Evolutionary conservation across 2,888 invertebrate genomes (phyloP).

Genomic region (Nebria salina): DNA sequence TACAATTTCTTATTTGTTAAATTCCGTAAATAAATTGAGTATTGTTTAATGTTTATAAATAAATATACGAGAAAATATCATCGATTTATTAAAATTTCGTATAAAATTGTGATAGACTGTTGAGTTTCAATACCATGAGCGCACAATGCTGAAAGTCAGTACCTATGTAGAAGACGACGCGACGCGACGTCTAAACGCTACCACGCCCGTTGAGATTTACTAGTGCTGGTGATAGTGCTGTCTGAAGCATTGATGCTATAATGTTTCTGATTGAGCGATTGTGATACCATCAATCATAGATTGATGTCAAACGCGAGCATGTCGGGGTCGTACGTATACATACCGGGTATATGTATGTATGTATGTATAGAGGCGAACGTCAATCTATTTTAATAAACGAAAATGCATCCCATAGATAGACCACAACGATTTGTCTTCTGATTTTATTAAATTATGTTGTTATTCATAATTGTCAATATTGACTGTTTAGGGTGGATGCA

Average conservation of each 20-base stretch:
- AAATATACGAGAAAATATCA: too few relatives aligned
- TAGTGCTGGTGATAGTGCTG: neutral
- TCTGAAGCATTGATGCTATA: slow-evolving; percentile 25
- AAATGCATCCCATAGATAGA: slow-evolving; percentile 8
- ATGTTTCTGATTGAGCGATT: slow-evolving; percentile 46
- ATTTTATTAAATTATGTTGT: slow-evolving; percentile 36
- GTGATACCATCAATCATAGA: slow-evolving; percentile 43
- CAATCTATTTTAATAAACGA: slow-evolving; percentile 44
- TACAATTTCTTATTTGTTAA: too few relatives aligned
- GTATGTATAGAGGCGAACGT: neutral
- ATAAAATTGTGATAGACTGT: too few relatives aligned
- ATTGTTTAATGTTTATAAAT: too few relatives aligned
- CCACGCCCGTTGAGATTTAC: neutral
- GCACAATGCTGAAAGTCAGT: too few relatives aligned
- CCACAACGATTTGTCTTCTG: slow-evolving; percentile 39
- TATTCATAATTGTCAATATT: slow-evolving; percentile 40
- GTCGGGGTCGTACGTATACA: neutral
- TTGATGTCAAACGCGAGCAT: slow-evolving; percentile 34
- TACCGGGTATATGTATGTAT: neutral
- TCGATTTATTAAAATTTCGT: too few relatives aligned
- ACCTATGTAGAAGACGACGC: too few relatives aligned
- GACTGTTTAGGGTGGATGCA: neutral
- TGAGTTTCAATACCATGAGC: too few relatives aligned
- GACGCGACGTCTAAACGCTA: neutral
- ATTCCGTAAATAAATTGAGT: too few relatives aligned